Conservation (phyloP, 1,140 invertebrate genomes). For the Caerostris extrusa region DNA sequence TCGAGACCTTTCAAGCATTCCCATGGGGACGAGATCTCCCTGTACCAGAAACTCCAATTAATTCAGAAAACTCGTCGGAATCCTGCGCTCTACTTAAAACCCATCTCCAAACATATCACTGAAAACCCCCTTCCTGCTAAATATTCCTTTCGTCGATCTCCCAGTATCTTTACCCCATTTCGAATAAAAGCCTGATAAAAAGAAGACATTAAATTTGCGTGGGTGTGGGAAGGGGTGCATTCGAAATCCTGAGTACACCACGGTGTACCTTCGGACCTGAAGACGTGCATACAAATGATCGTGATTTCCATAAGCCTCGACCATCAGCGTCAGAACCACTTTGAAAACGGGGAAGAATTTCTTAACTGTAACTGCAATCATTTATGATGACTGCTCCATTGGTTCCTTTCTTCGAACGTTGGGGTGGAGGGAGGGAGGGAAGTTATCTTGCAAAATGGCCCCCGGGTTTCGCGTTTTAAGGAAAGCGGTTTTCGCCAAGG, state of each 20-base stretch:
- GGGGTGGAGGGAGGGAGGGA: not conserved
- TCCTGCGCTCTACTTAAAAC: constrained; percentile 36
- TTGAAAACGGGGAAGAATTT: constrained; percentile 40
- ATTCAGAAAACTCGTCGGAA: constrained; percentile 22
- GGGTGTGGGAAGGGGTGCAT: not conserved
- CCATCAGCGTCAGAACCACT: not conserved
- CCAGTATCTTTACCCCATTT: constrained; percentile 30
- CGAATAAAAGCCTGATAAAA: constrained; percentile 65
- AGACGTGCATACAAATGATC: constrained; percentile 57
- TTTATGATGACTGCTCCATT: constrained; percentile 71
- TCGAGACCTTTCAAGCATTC: not conserved
- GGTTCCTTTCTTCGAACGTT: constrained; percentile 3
- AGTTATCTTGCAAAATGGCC: constrained; percentile 60
- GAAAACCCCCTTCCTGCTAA: constrained; percentile 1
- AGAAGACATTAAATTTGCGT: constrained; percentile 60
- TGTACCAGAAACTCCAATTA: not conserved
- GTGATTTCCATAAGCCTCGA: constrained; percentile 58
- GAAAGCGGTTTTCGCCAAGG: not conserved
- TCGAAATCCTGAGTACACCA: not conserved
- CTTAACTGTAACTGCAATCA: constrained; percentile 70
- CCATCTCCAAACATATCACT: constrained; percentile 47
- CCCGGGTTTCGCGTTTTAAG: constrained; percentile 1
- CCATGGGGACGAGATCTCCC: not conserved
- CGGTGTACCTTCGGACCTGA: not conserved
- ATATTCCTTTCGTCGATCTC: constrained; percentile 49